Conservation (phyloP, 2,888 invertebrate genomes). For the Hydropsyche betteni region DNA sequence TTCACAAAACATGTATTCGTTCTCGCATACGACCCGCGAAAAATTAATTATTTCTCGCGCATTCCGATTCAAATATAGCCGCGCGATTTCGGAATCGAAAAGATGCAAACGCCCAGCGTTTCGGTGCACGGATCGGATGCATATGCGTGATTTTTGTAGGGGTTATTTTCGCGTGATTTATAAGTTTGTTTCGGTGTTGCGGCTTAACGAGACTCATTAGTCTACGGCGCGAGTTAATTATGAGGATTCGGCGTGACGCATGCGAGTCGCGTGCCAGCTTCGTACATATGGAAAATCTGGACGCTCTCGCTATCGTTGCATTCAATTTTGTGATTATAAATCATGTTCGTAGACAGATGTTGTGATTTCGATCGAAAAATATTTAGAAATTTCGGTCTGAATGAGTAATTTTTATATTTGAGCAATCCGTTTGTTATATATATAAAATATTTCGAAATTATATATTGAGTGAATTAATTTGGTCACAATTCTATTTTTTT, state of each 20-base stretch:
- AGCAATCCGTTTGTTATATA: too few relatives aligned
- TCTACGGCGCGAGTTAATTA: conserved; percentile 44
- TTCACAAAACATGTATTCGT: not conserved
- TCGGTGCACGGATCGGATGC: not conserved
- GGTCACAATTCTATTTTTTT: too few relatives aligned
- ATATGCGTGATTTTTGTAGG: not conserved
- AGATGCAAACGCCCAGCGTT: not conserved
- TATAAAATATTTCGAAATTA: too few relatives aligned
- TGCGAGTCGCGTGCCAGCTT: conserved; percentile 24
- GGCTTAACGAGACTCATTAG: conserved; percentile 46
- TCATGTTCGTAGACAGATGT: not conserved
- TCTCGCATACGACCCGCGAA: not conserved
- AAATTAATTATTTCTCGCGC: conserved; percentile 31
- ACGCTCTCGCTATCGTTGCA: conserved; percentile 26
- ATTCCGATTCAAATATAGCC: conserved; percentile 24
- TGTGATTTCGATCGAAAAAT: too few relatives aligned
- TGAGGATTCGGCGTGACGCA: conserved; percentile 42
- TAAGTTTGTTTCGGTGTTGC: not conserved
- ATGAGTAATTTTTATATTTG: too few relatives aligned
- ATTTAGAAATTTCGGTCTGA: too few relatives aligned
- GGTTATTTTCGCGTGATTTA: not conserved
- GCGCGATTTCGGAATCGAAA: not conserved
- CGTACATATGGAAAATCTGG: conserved; percentile 10
- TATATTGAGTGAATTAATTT: too few relatives aligned
- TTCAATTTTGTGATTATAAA: conserved; percentile 1